phyloP scores from a whole-genome alignment of 2,113 vertebrate genomes.

The Isurus oxyrinchus region DNA sequence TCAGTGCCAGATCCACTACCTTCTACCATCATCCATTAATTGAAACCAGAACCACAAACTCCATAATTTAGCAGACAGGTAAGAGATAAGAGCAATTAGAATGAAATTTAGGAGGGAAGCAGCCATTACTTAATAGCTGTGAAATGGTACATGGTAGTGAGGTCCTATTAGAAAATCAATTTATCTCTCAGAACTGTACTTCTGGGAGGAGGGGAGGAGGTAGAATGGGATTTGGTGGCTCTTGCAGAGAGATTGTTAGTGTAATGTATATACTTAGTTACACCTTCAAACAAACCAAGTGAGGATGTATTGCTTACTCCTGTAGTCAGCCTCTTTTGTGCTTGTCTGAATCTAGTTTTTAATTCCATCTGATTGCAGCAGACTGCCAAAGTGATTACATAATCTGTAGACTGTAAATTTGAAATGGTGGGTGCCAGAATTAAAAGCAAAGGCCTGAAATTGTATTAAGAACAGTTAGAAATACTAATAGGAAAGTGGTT shows the following conservation, averaged over 20 bases:
- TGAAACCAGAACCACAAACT: slow-evolving; percentile 13
- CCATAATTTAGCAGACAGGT: slow-evolving; percentile 8
- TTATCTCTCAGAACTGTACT: not conserved
- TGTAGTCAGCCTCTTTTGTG: not conserved
- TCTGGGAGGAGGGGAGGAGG: too few species aligned
- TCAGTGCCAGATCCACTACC: not conserved
- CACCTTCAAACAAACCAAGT: slow-evolving; percentile 3
- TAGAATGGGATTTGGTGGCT: not conserved
- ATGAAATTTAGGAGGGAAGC: not conserved
- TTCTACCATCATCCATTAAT: not conserved
- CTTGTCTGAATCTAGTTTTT: not conserved
- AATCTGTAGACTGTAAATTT: not conserved
- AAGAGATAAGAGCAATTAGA: not conserved
- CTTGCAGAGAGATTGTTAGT: not conserved
- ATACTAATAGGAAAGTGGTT: not conserved
- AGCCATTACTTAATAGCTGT: not conserved
- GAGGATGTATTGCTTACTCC: not conserved
- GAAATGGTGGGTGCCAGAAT: not conserved
- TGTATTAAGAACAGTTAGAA: not conserved
- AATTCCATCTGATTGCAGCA: not conserved
- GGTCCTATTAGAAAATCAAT: not conserved
- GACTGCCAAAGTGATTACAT: not conserved
- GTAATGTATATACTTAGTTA: not conserved
- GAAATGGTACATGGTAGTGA: not conserved
- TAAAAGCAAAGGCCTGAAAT: not conserved